Evolutionary conservation across 1,140 invertebrate genomes (phyloP), one percentile per base, ranked within the genome.

Genomic region (Formica exsecta): DNA sequence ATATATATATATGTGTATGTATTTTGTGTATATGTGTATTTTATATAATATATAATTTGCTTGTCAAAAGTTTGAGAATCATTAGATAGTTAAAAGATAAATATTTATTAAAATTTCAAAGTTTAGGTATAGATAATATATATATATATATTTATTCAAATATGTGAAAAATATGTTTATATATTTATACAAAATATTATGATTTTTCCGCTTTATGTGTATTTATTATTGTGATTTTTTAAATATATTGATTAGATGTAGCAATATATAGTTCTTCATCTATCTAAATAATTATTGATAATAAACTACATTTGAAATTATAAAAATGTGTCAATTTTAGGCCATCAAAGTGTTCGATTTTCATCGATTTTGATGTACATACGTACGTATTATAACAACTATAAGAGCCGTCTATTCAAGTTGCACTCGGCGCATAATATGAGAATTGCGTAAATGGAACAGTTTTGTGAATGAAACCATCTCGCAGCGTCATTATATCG

Each of bases 401-500:
- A 9, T 32, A 71, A 71, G 19, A 1, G 3, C 9, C 6, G 22
- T 41, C 59, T 54, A 59, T 81, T 73, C 66, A 80, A 29, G 41
- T 22, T n/a, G 16, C 38, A 19, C 8, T 29, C 48, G 9, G 66
- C 64, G n/a, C n/a, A 79, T 79, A 79, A 79, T 79, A 44, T 73
- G 51, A 11, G 25, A 73, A 48, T 71, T 44, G 22, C 51, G 44
- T 59, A 81, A 81, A 81, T 81, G 57, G 51, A 29, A 38, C 51
- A 32, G 54, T 61, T 73, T 81, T 19, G 66, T 73, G 66, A 81
- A 81, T 81, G 54, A 81, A 81, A 81, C 11, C 22, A 8, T 80
- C 16, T n/a, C 22, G 11, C 77, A 22, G 13, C 22, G 51, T 81
- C 66, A 71, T 66, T 19, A 59, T 81, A 59, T 59, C 48, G 8